Conservation (phyloP, 2,797 vertebrate species). For the Centropyge bicolor region DNA sequence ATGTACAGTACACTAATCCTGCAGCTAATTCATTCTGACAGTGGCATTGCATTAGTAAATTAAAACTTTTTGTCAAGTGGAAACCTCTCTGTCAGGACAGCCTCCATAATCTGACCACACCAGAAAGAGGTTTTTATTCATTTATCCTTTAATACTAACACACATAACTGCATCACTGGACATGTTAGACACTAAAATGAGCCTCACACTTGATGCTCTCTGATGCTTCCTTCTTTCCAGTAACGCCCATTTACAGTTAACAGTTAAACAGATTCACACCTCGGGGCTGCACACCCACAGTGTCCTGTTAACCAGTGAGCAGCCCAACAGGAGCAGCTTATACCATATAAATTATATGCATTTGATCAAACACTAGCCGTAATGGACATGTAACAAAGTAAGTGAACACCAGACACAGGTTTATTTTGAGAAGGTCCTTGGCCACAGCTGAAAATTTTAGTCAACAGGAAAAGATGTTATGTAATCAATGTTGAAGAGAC, state of each 20-base stretch:
- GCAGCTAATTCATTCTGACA: neutral
- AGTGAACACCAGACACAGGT: neutral
- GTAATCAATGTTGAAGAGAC: neutral
- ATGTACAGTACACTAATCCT: neutral
- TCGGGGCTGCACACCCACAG: neutral
- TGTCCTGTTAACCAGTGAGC: neutral
- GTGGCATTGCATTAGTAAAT: neutral
- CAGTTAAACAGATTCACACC: conserved; percentile 7
- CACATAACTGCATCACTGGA: conserved; percentile 12
- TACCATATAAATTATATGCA: neutral
- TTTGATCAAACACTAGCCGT: neutral
- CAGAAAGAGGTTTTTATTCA: conserved; percentile 20
- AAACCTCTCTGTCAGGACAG: neutral
- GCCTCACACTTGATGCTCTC: neutral
- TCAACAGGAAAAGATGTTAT: neutral
- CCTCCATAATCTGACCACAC: neutral
- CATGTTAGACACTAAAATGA: conserved; percentile 8
- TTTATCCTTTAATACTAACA: conserved; percentile 30
- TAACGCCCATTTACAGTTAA: conserved; percentile 26
- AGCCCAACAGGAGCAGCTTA: neutral
- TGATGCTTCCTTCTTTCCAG: conserved; percentile 13
- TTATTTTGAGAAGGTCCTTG: neutral
- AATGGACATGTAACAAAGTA: neutral
- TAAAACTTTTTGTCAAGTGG: neutral
- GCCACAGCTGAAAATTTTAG: neutral